Percentiles rank a stretch among this genome's conserved stretches.
These are phyloP conservation scores for Drosophila kepulauana DNA, from an alignment of 1,140 invertebrate genomes.

Conservation along the genomic window DNA sequence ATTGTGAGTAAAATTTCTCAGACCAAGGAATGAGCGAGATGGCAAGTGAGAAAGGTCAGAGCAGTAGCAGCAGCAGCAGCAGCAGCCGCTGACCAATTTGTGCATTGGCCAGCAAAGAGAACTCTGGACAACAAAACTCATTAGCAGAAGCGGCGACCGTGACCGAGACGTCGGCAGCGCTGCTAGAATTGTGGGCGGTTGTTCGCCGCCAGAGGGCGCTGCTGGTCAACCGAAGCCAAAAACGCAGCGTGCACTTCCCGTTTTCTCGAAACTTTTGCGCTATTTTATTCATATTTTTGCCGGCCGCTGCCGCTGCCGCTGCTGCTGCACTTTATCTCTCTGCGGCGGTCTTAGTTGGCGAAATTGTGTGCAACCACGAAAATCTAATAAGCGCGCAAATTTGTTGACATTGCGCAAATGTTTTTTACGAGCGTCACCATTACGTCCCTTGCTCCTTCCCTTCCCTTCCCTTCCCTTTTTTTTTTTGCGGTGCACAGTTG, in stretches of 20 bases:
- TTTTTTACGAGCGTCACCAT: constrained; percentile 68
- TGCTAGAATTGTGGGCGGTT: constrained; percentile 52
- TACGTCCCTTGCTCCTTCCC: background rate
- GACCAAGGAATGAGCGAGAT: constrained; percentile 15
- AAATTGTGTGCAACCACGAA: constrained; percentile 83
- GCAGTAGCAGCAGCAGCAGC: background rate
- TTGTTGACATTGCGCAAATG: constrained; percentile 83
- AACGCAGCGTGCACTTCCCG: constrained; percentile 72
- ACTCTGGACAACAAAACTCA: constrained; percentile 79
- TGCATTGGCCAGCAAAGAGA: constrained; percentile 68
- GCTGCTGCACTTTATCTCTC: constrained; percentile 76
- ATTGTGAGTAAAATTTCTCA: constrained; percentile 56
- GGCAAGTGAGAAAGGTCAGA: constrained; percentile 30
- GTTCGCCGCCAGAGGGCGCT: constrained; percentile 22
- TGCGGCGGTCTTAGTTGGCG: constrained; percentile 81
- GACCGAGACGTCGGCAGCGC: constrained; percentile 50
- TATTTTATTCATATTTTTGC: constrained; percentile 80
- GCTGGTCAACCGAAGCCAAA: constrained; percentile 49
- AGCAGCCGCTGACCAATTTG: constrained; percentile 61
- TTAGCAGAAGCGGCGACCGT: constrained; percentile 79
- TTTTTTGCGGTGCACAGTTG: background rate
- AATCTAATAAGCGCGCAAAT: constrained; percentile 84
- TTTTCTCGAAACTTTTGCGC: constrained; percentile 63
- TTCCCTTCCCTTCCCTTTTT: too few species aligned
- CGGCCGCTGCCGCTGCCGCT: constrained; percentile 11